These are phyloP conservation scores for Romanomermis culicivorax DNA, from an alignment of 2,888 invertebrate species.

Conservation along the genomic window DNA sequence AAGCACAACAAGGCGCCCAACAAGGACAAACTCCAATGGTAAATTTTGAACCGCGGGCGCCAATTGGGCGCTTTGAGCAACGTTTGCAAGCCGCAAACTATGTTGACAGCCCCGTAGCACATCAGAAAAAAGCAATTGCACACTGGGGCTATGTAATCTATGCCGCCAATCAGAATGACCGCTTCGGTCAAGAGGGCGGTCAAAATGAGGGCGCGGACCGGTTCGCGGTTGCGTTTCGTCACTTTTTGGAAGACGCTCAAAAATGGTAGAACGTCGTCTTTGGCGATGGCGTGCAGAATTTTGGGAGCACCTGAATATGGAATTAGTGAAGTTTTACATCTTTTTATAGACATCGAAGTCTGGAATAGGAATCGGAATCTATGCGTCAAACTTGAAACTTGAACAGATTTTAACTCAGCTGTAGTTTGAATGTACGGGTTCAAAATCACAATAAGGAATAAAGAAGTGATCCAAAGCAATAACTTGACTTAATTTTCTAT, in stretches of 20 bases:
- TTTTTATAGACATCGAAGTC: too few species aligned
- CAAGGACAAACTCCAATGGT: slow-evolving; percentile 82
- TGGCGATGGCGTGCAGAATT: slow-evolving; percentile 69
- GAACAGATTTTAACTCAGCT: too few species aligned
- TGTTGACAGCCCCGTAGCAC: slow-evolving; percentile 98
- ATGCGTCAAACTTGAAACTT: too few species aligned
- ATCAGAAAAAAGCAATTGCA: slow-evolving; percentile 66
- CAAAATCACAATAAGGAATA: too few species aligned
- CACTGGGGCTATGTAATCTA: slow-evolving; percentile 48
- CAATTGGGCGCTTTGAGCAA: slow-evolving; percentile 80
- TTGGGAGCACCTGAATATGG: slow-evolving; percentile 35
- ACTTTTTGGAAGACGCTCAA: slow-evolving; percentile 74
- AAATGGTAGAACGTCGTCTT: slow-evolving; percentile 91
- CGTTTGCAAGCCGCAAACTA: slow-evolving; percentile 93
- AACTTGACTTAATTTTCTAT: too few species aligned
- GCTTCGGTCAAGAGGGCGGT: slow-evolving; percentile 43
- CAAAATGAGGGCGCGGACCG: slow-evolving; percentile 71
- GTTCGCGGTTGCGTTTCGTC: slow-evolving; percentile 83
- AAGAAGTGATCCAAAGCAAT: too few species aligned
- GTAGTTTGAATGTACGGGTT: too few species aligned
- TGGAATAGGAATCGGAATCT: too few species aligned
- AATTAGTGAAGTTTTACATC: too few species aligned
- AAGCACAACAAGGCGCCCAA: slow-evolving; percentile 68
- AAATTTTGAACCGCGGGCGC: slow-evolving; percentile 90
- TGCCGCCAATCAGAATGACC: slow-evolving; percentile 2